Evolutionary conservation across 2,888 invertebrate species (phyloP).

Genomic region (Phytoseiulus persimilis): DNA sequence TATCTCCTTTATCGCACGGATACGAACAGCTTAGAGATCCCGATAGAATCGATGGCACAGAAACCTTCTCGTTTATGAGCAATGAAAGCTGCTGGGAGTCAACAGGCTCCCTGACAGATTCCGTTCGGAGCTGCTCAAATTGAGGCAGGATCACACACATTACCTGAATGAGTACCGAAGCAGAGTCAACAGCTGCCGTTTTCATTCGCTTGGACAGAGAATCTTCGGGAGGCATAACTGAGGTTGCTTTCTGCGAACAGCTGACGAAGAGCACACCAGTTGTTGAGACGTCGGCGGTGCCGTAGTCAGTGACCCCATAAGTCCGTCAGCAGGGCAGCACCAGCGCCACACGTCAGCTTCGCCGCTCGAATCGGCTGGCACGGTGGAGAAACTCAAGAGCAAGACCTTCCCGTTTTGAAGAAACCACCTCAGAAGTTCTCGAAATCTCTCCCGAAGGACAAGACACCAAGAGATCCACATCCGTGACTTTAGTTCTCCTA

Average conservation of each 20-base stretch:
- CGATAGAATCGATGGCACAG: too few species aligned
- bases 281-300: neutral
- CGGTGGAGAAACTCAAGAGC: neutral
- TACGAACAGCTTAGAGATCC: too few species aligned
- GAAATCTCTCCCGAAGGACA: neutral
- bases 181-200: slow-evolving; percentile 34
- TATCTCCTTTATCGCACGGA: too few species aligned
- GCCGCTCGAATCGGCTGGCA: neutral
- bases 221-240: neutral
- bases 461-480: too few species aligned
- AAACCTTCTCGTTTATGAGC: too few species aligned
- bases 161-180: slow-evolving; percentile 27
- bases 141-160: neutral
- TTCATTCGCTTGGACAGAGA: slow-evolving; percentile 17
- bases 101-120: too few species aligned
- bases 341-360: neutral
- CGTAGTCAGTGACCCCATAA: neutral
- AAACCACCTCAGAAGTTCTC: neutral
- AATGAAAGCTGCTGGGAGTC: too few species aligned
- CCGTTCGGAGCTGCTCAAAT: neutral
- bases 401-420: neutral
- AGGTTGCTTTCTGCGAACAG: neutral
- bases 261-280: neutral
- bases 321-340: neutral
- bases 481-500: too few species aligned